These are phyloP conservation scores for Papilio helenus DNA, from an alignment of 1,140 invertebrate genomes.

Conservation along the genomic window DNA sequence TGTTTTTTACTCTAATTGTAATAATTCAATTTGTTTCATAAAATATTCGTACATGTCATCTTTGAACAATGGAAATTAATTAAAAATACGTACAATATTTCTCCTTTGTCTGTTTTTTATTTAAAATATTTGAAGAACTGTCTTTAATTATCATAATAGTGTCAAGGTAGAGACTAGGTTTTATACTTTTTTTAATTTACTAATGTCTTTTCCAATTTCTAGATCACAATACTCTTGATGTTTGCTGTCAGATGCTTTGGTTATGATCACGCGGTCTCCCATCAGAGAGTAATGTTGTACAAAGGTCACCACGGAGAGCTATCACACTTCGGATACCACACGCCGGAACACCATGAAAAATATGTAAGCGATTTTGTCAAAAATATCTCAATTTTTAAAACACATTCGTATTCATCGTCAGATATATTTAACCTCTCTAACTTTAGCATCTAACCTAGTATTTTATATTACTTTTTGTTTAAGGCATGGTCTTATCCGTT, in stretches of 20 bases:
- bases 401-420: too few species aligned
- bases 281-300: neutral
- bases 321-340: conserved; percentile 51
- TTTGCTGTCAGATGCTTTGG: neutral
- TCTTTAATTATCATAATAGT: too few species aligned
- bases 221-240: conserved; percentile 10
- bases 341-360: conserved; percentile 64
- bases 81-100: too few species aligned
- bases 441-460: too few species aligned
- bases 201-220: neutral
- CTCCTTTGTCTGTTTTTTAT: too few species aligned
- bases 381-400: too few species aligned
- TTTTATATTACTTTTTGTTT: conserved; percentile 38
- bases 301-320: conserved; percentile 48
- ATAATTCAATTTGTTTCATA: neutral
- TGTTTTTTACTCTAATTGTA: neutral
- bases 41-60: neutral
- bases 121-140: too few species aligned
- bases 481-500: conserved; percentile 75
- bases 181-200: neutral
- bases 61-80: too few species aligned
- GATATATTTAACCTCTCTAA: conserved; percentile 15
- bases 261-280: neutral
- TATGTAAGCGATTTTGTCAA: conserved; percentile 54
- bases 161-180: too few species aligned